phyloP scores from a whole-genome alignment of 2,888 invertebrate species.

The Punctoribates punctum region DNA sequence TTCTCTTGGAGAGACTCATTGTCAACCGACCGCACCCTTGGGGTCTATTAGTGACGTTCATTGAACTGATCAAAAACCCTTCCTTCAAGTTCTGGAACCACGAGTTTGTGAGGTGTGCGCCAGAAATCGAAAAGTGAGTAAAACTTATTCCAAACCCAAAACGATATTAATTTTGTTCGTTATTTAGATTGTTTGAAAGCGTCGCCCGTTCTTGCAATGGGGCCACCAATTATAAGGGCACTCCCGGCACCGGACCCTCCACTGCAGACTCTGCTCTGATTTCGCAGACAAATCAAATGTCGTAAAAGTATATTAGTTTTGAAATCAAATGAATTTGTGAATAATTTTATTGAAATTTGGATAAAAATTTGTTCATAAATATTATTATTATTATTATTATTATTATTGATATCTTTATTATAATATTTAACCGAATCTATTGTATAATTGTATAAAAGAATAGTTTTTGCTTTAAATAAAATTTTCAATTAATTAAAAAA shows the following conservation, averaged over 20 bases:
- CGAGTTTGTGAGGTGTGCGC: constrained; percentile 98
- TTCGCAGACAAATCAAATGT: constrained; percentile 27
- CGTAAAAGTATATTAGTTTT: not conserved
- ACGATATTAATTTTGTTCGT: not conserved
- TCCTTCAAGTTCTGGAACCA: constrained; percentile 98
- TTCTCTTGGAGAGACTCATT: constrained; percentile 90
- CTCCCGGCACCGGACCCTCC: constrained; percentile 13
- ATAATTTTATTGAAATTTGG: not conserved
- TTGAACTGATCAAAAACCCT: constrained; percentile 97
- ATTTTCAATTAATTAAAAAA: not conserved
- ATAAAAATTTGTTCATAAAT: constrained; percentile 3
- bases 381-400: constrained; percentile 4
- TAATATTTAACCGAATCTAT: not conserved
- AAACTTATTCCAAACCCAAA: not conserved
- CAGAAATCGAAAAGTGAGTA: constrained; percentile 92
- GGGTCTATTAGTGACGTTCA: constrained; percentile 97
- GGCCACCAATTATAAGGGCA: constrained; percentile 23
- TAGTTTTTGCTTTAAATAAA: not conserved
- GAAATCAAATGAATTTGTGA: not conserved
- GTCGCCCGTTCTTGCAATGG: constrained; percentile 72
- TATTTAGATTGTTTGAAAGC: constrained; percentile 79
- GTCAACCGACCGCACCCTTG: constrained; percentile 99
- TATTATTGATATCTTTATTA: not conserved
- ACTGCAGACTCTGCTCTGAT: constrained; percentile 11
- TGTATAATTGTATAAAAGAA: not conserved